These are phyloP conservation scores for Drosophila mimica DNA, from an alignment of 2,888 invertebrate genomes.

Conservation along the genomic window DNA sequence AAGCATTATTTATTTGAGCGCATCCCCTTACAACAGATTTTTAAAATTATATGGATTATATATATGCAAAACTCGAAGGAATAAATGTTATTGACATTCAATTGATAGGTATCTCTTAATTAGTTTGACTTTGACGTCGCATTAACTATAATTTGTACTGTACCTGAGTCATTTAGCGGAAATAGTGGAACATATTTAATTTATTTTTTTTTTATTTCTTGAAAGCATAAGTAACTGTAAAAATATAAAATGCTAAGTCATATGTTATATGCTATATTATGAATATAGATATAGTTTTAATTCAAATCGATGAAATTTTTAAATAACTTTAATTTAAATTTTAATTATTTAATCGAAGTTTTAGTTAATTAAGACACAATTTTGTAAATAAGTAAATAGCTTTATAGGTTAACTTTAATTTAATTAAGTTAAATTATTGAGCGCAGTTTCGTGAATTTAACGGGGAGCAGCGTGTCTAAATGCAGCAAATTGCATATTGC, in stretches of 20 bases:
- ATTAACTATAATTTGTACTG: background rate
- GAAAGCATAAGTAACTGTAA: background rate
- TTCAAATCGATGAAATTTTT: background rate
- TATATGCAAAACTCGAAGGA: background rate
- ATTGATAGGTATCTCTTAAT: background rate
- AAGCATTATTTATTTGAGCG: background rate
- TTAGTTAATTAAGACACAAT: background rate
- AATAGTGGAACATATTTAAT: background rate
- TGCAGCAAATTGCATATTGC: constrained; percentile 28
- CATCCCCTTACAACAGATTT: fast-evolving
- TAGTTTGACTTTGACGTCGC: background rate
- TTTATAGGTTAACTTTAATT: background rate
- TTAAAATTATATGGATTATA: background rate
- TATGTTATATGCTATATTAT: background rate
- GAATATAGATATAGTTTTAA: background rate
- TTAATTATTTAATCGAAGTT: background rate
- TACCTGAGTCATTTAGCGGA: background rate
- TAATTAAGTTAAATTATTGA: background rate
- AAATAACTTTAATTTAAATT: background rate
- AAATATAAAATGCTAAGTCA: background rate
- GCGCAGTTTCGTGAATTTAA: background rate
- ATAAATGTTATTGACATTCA: background rate
- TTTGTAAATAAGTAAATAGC: background rate
- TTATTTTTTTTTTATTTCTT: background rate
- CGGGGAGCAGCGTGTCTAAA: background rate